These are phyloP conservation scores for Noctilio leporinus DNA, from an alignment of 2,113 vertebrate genomes.

Conservation along the genomic window DNA sequence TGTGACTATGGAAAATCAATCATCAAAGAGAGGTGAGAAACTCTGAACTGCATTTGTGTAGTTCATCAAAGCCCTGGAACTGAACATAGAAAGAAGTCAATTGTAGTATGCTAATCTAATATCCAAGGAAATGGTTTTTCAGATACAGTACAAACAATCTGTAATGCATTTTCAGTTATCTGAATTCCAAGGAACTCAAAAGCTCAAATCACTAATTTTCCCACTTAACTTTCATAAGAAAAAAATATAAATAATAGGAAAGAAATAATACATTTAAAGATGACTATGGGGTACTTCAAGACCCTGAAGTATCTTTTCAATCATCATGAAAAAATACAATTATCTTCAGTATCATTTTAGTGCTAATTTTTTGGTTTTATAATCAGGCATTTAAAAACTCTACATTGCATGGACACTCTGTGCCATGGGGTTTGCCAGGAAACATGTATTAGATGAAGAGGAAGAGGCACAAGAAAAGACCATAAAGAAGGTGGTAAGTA, in stretches of 20 bases:
- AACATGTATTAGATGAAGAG: not conserved
- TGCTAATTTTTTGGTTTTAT: not conserved
- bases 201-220: slow-evolving; percentile 57
- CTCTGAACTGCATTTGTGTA: not conserved
- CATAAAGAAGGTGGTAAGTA: not conserved
- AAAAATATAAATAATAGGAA: slow-evolving; percentile 52
- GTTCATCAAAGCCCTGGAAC: not conserved
- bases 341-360: not conserved
- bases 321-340: slow-evolving; percentile 26
- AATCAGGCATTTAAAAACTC: not conserved
- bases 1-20: not conserved
- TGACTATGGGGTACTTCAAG: slow-evolving; percentile 33
- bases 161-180: slow-evolving; percentile 46
- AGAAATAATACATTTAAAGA: slow-evolving; percentile 45
- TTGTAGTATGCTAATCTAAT: slow-evolving; percentile 28
- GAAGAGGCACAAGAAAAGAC: not conserved
- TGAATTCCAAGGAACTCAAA: slow-evolving; percentile 37
- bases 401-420: not conserved
- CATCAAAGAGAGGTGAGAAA: not conserved
- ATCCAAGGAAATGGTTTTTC: slow-evolving; percentile 41
- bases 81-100: slow-evolving; percentile 47
- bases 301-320: slow-evolving; percentile 40
- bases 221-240: slow-evolving; percentile 56
- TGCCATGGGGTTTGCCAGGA: not conserved
- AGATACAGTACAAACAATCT: slow-evolving; percentile 33